Conservation (phyloP, 2,113 vertebrate species). For the Eira barbara region DNA sequence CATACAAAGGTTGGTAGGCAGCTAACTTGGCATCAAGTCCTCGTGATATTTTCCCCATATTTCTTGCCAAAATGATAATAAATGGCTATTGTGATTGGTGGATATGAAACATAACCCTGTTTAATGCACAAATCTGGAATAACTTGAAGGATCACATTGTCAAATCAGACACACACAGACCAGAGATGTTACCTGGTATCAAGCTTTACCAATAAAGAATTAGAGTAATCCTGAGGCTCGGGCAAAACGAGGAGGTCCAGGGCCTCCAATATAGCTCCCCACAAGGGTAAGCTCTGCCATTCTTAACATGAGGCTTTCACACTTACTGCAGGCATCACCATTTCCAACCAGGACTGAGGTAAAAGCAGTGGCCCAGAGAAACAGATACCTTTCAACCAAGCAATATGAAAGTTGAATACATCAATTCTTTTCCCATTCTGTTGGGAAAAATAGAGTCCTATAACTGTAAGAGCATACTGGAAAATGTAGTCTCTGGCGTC, state of each 20-base stretch:
- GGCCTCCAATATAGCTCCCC: neutral
- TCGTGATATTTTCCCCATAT: neutral
- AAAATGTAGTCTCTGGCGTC: neutral
- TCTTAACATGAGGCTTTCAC: neutral
- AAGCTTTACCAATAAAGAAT: neutral
- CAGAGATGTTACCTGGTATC: neutral
- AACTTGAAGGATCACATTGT: neutral
- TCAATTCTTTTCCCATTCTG: neutral
- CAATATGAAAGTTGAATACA: neutral
- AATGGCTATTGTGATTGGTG: neutral
- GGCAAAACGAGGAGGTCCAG: neutral
- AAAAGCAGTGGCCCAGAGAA: neutral
- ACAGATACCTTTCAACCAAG: neutral
- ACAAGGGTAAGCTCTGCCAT: neutral
- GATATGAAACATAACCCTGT: neutral
- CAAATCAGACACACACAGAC: neutral
- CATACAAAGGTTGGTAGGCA: neutral
- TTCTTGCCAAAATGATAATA: neutral
- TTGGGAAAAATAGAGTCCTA: neutral
- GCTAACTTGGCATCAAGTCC: neutral
- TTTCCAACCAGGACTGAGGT: neutral
- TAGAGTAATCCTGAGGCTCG: neutral
- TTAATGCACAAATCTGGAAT: neutral
- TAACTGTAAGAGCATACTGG: neutral
- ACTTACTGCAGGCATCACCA: accelerated